Conservation (phyloP, 2,888 invertebrate species). For the Polydrusus tereticollis region DNA sequence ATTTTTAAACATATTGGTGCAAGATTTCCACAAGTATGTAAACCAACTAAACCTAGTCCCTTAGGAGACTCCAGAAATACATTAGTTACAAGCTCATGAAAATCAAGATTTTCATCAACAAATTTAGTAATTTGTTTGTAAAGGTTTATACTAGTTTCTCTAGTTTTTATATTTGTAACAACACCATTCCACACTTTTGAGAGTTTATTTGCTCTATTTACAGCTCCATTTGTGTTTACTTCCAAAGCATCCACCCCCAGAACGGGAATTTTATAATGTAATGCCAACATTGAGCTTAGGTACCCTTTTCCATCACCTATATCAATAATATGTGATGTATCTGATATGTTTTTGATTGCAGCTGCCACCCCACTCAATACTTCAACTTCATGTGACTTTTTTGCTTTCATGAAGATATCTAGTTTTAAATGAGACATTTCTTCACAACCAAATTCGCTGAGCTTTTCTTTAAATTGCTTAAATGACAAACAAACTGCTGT, state of each 20-base stretch:
- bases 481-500: conserved; percentile 67
- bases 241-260: conserved; percentile 85
- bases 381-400: conserved; percentile 87
- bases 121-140: conserved; percentile 76
- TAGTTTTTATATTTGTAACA: conserved; percentile 50
- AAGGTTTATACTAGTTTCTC: conserved; percentile 55
- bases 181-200: conserved; percentile 65
- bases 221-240: conserved; percentile 77
- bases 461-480: conserved; percentile 65
- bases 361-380: conserved; percentile 74
- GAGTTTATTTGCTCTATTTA: conserved; percentile 69
- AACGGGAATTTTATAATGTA: conserved; percentile 79
- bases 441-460: conserved; percentile 62
- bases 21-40: conserved; percentile 92
- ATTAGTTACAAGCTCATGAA: conserved; percentile 68
- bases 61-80: conserved; percentile 67
- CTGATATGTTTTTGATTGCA: conserved; percentile 65
- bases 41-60: conserved; percentile 75
- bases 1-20: conserved; percentile 80
- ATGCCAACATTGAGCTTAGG: conserved; percentile 80
- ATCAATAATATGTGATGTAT: conserved; percentile 76
- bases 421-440: conserved; percentile 65
- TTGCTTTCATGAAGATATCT: conserved; percentile 81
- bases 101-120: conserved; percentile 73
- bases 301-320: conserved; percentile 93